These are phyloP conservation scores for Xiphias gladius DNA, from an alignment of 2,113 vertebrate species.

Conservation along the genomic window DNA sequence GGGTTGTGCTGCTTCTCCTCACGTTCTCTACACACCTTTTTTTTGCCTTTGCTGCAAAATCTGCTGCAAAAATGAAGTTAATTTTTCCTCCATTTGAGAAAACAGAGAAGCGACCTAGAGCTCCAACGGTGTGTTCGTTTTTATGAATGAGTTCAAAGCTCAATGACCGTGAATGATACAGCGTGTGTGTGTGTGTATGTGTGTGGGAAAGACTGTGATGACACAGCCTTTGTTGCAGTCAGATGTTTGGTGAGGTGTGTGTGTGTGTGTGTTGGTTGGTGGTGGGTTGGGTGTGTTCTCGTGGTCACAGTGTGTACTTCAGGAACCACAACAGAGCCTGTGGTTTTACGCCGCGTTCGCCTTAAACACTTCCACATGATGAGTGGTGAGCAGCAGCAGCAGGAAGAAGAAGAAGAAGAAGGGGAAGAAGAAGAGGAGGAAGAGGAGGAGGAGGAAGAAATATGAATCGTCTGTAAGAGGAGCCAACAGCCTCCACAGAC, in stretches of 20 bases:
- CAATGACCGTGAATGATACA: slow-evolving; percentile 54
- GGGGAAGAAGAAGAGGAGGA: neutral
- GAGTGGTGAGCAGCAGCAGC: slow-evolving; percentile 36
- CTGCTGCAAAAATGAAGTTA: neutral
- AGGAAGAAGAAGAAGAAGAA: slow-evolving; percentile 12
- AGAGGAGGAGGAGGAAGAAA: slow-evolving; percentile 74
- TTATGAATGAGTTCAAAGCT: slow-evolving; percentile 69
- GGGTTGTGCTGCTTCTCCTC: neutral
- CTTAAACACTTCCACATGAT: slow-evolving; percentile 94
- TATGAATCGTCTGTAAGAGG: slow-evolving; percentile 78
- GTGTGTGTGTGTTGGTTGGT: slow-evolving; percentile 26
- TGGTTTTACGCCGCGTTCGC: slow-evolving; percentile 91
- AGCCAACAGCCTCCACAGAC: slow-evolving; percentile 79
- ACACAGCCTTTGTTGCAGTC: neutral
- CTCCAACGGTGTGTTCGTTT: slow-evolving; percentile 13
- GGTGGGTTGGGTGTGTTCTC: slow-evolving; percentile 64
- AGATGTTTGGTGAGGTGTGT: neutral
- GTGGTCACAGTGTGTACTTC: slow-evolving; percentile 87
- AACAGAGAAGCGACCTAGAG: neutral
- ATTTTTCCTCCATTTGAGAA: neutral
- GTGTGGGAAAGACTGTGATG: neutral
- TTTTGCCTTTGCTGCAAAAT: too few species aligned
- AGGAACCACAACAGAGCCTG: slow-evolving; percentile 96
- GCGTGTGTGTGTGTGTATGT: slow-evolving; percentile 28
- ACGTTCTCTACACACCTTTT: too few species aligned